Evolutionary conservation across 2,797 vertebrate genomes (phyloP).

Genomic region (Alosa sapidissima): DNA sequence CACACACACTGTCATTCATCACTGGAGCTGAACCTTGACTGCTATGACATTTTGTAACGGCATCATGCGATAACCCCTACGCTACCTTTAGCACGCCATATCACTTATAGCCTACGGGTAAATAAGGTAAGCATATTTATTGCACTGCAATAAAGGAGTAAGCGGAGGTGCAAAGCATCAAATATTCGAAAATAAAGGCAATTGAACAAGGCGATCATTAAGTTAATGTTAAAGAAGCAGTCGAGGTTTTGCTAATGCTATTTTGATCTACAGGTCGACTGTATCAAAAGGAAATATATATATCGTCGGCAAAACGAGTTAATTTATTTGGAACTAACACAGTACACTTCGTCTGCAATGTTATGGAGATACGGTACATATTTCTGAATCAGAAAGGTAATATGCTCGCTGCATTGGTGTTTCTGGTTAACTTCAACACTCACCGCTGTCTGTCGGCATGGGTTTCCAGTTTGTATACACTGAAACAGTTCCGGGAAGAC

Average conservation of each 20-base stretch:
- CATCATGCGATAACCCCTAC: too few species aligned
- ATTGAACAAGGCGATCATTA: too few species aligned
- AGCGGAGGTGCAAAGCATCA: not conserved
- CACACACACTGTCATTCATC: too few species aligned
- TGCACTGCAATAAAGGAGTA: not conserved
- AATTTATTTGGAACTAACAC: not conserved
- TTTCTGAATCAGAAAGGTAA: not conserved
- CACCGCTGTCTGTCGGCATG: constrained; percentile 12
- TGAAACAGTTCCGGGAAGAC: not conserved
- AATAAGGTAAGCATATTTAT: not conserved
- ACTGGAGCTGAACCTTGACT: too few species aligned
- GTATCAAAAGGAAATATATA: not conserved
- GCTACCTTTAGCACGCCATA: too few species aligned
- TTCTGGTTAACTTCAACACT: not conserved
- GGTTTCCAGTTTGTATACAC: not conserved
- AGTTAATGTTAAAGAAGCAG: not conserved
- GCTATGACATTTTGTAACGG: too few species aligned
- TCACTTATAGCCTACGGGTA: not conserved
- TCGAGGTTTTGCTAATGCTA: not conserved
- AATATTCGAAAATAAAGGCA: not conserved
- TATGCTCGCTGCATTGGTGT: not conserved
- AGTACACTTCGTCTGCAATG: not conserved
- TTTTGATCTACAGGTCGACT: not conserved
- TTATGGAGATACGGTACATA: not conserved
- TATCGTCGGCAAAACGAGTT: not conserved